Evolutionary conservation across 2,888 invertebrate species (phyloP).

Genomic region (Ganaspis brasiliensis): DNA sequence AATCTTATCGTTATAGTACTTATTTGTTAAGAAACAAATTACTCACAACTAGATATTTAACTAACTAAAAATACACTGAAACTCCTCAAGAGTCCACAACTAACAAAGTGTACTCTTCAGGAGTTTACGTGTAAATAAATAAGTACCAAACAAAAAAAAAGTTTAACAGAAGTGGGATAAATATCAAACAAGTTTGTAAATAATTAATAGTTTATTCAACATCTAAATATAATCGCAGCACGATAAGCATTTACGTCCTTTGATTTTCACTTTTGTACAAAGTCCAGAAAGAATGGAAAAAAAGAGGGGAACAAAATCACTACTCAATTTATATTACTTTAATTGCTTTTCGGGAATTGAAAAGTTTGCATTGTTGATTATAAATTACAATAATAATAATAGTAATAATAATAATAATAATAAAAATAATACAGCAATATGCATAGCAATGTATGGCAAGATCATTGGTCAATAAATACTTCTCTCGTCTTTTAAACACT

Average conservation of each 20-base stretch:
- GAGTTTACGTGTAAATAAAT: too few species aligned
- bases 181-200: slow-evolving; percentile 56
- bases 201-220: slow-evolving; percentile 71
- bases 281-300: background rate
- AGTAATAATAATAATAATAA: slow-evolving; percentile 67
- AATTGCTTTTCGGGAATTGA: slow-evolving; percentile 43
- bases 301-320: slow-evolving; percentile 5
- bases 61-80: too few species aligned
- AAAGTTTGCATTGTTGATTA: slow-evolving; percentile 41
- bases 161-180: too few species aligned
- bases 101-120: too few species aligned
- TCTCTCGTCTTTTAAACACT: slow-evolving; percentile 66
- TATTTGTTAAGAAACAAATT: too few species aligned
- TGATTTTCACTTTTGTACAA: slow-evolving; percentile 18
- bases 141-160: too few species aligned
- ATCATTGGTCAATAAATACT: slow-evolving; percentile 77
- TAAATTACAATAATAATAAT: slow-evolving; percentile 59
- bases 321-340: slow-evolving; percentile 35
- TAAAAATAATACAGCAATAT: slow-evolving; percentile 37
- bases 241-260: slow-evolving; percentile 53
- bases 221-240: slow-evolving; percentile 70
- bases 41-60: too few species aligned
- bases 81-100: too few species aligned
- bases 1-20: too few species aligned
- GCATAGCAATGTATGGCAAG: slow-evolving; percentile 71